phyloP scores from a whole-genome alignment of 2,888 invertebrate genomes.

The Arctia plantaginis region DNA sequence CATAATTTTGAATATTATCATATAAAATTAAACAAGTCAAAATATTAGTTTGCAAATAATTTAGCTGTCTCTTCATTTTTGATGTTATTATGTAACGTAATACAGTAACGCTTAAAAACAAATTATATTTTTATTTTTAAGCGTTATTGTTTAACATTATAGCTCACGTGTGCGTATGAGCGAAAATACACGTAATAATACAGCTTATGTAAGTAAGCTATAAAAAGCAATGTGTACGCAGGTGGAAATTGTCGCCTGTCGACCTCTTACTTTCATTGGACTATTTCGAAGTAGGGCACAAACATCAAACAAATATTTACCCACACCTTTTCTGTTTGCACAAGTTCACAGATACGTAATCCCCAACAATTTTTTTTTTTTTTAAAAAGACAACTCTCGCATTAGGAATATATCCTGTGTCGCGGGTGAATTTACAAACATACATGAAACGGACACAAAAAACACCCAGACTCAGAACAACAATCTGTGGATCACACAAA shows the following conservation, averaged over 20 bases:
- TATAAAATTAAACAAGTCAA: too few relatives aligned
- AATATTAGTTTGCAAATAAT: too few relatives aligned
- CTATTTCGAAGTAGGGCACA: background rate
- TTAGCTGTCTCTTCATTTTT: background rate
- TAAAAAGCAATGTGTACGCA: background rate
- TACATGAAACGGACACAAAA: too few relatives aligned
- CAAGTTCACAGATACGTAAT: conserved; percentile 13
- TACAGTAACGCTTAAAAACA: background rate
- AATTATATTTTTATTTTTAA: too few relatives aligned
- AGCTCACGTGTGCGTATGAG: background rate
- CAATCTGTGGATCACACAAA: too few relatives aligned
- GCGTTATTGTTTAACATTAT: too few relatives aligned
- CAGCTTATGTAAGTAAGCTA: background rate
- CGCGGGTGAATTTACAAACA: too few relatives aligned
- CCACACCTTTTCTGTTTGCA: background rate
- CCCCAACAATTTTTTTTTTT: too few relatives aligned
- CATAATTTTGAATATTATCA: too few relatives aligned
- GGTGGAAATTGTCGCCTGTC: background rate
- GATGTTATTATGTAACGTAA: background rate
- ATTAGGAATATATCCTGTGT: too few relatives aligned
- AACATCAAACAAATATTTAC: background rate
- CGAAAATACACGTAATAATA: background rate
- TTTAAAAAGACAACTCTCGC: too few relatives aligned
- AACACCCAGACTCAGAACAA: too few relatives aligned
- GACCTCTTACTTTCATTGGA: background rate